phyloP scores from a whole-genome alignment of 2,797 vertebrate species.

The Vespertilio murinus region DNA sequence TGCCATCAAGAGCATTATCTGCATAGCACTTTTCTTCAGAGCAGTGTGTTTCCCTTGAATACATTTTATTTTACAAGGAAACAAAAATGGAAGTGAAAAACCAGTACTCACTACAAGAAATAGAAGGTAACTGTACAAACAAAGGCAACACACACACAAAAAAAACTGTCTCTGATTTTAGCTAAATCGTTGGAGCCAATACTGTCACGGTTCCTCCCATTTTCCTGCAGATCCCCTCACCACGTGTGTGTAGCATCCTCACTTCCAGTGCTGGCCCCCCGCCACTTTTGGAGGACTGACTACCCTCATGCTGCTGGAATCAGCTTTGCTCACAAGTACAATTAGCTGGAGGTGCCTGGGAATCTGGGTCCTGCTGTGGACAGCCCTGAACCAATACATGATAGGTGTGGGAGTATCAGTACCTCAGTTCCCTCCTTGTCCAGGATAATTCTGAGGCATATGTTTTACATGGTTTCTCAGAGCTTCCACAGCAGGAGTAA shows the following conservation, averaged over 20 bases:
- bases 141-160: not conserved
- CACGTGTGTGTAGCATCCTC: not conserved
- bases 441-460: not conserved
- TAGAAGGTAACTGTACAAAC: not conserved
- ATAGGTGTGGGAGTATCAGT: not conserved
- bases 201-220: not conserved
- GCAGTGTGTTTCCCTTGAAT: slow-evolving; percentile 60
- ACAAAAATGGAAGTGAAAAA: slow-evolving; percentile 36
- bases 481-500: not conserved
- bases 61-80: slow-evolving; percentile 39
- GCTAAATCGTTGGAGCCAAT: not conserved
- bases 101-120: not conserved
- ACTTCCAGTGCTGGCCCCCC: not conserved
- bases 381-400: not conserved
- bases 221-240: not conserved
- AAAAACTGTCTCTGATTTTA: not conserved
- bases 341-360: not conserved
- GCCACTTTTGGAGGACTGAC: not conserved
- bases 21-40: slow-evolving; percentile 18
- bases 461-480: not conserved
- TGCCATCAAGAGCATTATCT: slow-evolving; percentile 44
- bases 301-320: not conserved
- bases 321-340: not conserved
- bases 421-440: not conserved
- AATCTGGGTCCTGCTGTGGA: not conserved